phyloP scores from a whole-genome alignment of 2,797 vertebrate species.

The Australoheros facetus region DNA sequence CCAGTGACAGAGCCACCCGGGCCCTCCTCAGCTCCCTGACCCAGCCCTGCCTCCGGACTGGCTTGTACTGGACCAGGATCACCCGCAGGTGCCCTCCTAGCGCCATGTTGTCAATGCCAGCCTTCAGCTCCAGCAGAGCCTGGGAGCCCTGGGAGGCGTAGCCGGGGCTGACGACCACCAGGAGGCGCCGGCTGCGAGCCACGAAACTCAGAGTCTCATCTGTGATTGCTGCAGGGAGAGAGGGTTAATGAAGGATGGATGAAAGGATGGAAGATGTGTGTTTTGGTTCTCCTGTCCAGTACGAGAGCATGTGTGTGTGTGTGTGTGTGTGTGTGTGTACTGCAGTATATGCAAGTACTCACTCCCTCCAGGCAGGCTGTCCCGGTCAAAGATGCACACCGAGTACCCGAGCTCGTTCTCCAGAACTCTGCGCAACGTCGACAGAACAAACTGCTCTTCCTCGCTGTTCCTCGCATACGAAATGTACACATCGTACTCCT shows the following conservation, averaged over 20 bases:
- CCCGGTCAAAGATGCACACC: slow-evolving; percentile 95
- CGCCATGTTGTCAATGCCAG: slow-evolving; percentile 92
- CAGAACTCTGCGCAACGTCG: slow-evolving; percentile 87
- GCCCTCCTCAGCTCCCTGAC: slow-evolving; percentile 90
- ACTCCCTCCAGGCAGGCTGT: slow-evolving; percentile 97
- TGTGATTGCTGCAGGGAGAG: slow-evolving; percentile 88
- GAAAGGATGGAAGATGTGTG: background rate
- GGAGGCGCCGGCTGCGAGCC: slow-evolving; percentile 90
- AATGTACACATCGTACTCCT: slow-evolving; percentile 95
- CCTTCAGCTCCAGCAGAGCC: slow-evolving; percentile 95
- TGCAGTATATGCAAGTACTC: slow-evolving; percentile 75
- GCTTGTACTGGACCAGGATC: slow-evolving; percentile 92
- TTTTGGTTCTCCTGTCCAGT: background rate
- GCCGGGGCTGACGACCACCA: slow-evolving; percentile 92
- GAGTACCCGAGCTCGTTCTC: slow-evolving; percentile 95
- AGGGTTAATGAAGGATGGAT: slow-evolving; percentile 7
- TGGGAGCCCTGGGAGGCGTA: slow-evolving; percentile 91
- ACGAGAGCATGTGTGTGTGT: background rate
- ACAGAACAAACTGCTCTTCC: slow-evolving; percentile 94
- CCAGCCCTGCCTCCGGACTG: slow-evolving; percentile 82
- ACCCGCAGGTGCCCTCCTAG: slow-evolving; percentile 88
- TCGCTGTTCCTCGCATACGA: slow-evolving; percentile 93
- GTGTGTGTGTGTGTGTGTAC: background rate
- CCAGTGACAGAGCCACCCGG: slow-evolving; percentile 85
- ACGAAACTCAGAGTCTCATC: slow-evolving; percentile 96